Evolutionary conservation across 2,113 vertebrate genomes (phyloP), one percentile per base, ranked within the genome.

Genomic region (Rutilus rutilus): DNA sequence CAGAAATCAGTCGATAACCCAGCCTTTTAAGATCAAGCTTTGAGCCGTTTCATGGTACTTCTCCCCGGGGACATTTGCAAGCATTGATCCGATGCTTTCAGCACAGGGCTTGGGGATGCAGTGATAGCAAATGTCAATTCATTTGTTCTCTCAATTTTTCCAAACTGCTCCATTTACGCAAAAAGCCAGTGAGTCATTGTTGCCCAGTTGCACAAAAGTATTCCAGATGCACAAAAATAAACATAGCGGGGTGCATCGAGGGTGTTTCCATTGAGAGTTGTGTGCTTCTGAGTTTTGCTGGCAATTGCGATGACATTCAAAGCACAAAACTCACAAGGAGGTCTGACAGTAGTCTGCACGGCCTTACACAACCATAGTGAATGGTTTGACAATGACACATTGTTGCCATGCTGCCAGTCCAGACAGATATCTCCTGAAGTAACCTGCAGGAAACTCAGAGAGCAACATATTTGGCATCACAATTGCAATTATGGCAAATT

Each of bases 1-100:
- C 90, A 91, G 90, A 89, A 93, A 92, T 91, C 90, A 91, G 93
- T 95, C 93, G 90, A 94, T 94, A 92, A 88, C 88, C 84, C 71
- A 87, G 90, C 88, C 91, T 92, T 94, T 94, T 93, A 90, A 92
- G 92, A 90, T 90, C 90, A 89, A 25, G 64, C 87, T 89, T 92
- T 92, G 82, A 93, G 92, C 90, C 86, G 92, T 92, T 92, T 86
- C 84, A 90, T 91, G 89, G 90, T 64, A 77, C 77, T 85, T 87
- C 86, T 83, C 83, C 79, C 80, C 67, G 8, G 91, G 90, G 91
- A 88, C 87, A 89, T 87, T 90, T 86, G 86, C 89, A 87, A 86
- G 86, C 91, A 93, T 94, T 91, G 92, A 94, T 93, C 92, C 89
- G 89, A 92, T 87, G 86, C 89, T 89, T 90, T 92, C 86, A 89